phyloP scores from a whole-genome alignment of 2,113 vertebrate genomes.

The Elaphurus davidianus region DNA sequence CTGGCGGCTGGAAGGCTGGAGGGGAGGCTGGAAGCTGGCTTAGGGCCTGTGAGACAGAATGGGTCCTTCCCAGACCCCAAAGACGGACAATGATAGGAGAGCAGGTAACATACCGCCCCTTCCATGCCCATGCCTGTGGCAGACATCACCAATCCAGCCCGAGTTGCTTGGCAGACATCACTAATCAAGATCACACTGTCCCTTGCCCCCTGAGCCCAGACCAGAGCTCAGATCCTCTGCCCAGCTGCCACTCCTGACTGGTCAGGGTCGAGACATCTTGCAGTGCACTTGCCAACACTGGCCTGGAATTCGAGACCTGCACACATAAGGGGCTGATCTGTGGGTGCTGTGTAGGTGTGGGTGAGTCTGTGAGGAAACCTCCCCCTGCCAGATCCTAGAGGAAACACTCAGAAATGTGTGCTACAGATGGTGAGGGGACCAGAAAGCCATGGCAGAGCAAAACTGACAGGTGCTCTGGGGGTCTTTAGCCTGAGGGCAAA shows the following conservation, averaged over 20 bases:
- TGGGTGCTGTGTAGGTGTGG: not conserved
- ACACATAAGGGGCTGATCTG: not conserved
- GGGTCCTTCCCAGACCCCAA: not conserved
- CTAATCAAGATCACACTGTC: not conserved
- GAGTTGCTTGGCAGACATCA: not conserved
- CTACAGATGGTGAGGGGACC: not conserved
- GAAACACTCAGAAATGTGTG: not conserved
- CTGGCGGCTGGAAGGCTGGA: not conserved
- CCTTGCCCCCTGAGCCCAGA: not conserved
- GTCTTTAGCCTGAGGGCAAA: not conserved
- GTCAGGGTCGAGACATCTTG: not conserved
- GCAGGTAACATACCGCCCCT: accelerated
- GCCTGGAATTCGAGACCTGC: not conserved
- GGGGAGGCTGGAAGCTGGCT: slow-evolving; percentile 43
- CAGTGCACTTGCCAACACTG: not conserved
- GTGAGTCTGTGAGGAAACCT: not conserved
- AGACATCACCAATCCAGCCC: not conserved
- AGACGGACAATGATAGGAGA: not conserved
- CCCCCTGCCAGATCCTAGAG: not conserved
- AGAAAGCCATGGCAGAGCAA: not conserved
- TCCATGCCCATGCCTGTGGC: not conserved
- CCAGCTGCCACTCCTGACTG: not conserved
- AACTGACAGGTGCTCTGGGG: not conserved
- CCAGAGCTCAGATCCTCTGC: not conserved
- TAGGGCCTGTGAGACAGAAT: slow-evolving; percentile 32